A percentile compares a stretch with the other conserved stretches of the same genome.
phyloP scores from a whole-genome alignment of 2,113 vertebrate species.

The Aix galericulata region DNA sequence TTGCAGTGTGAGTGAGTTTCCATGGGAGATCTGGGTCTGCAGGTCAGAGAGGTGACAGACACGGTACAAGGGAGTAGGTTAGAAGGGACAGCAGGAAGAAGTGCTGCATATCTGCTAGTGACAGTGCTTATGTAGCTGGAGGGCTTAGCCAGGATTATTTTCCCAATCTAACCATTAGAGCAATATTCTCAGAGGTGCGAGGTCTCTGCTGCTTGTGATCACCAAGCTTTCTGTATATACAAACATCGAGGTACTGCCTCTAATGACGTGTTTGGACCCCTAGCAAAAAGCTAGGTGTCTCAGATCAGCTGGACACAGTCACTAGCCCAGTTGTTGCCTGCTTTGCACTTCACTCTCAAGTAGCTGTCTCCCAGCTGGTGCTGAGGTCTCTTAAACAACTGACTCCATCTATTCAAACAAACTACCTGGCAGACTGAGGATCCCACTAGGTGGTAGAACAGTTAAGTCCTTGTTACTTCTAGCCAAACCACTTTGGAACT shows the following conservation, averaged over 20 bases:
- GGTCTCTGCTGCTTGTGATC: accelerated
- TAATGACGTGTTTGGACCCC: accelerated
- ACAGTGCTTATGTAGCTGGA: background rate
- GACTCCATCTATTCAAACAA: background rate
- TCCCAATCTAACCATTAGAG: background rate
- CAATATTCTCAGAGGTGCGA: accelerated
- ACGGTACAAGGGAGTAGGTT: background rate
- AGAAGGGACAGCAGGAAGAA: background rate
- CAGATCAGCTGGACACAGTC: background rate
- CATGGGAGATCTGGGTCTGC: accelerated
- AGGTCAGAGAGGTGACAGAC: accelerated
- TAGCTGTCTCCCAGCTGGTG: background rate
- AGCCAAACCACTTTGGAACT: background rate
- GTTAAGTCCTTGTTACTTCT: background rate
- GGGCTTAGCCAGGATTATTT: background rate
- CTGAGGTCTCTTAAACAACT: background rate
- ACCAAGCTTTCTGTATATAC: background rate
- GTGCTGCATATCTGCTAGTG: accelerated
- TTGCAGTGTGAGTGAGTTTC: background rate
- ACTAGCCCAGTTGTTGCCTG: background rate
- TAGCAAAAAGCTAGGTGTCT: accelerated
- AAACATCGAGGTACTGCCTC: background rate
- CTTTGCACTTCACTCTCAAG: background rate
- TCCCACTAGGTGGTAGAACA: slow-evolving; percentile 55
- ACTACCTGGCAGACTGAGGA: background rate